These are phyloP conservation scores for Tromatobia lineatoria DNA, from an alignment of 2,888 invertebrate species.

Conservation along the genomic window DNA sequence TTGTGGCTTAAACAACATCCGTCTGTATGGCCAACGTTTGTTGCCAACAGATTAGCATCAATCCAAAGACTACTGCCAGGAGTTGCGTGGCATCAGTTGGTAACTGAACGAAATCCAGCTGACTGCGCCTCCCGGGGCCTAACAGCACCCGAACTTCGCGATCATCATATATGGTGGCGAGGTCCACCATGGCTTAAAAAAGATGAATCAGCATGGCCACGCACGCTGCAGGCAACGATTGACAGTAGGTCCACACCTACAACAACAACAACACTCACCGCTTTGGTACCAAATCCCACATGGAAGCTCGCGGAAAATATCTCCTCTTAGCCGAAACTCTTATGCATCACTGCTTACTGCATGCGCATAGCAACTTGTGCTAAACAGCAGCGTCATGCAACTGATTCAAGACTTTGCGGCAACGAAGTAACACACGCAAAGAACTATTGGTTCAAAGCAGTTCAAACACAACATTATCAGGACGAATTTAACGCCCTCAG, in stretches of 20 bases:
- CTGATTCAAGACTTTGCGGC: not conserved
- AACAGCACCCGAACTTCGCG: constrained; percentile 54
- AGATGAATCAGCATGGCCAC: constrained; percentile 41
- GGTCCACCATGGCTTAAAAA: constrained; percentile 69
- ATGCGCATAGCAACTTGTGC: constrained; percentile 9
- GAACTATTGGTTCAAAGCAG: constrained; percentile 19
- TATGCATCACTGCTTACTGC: constrained; percentile 41
- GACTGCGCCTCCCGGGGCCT: constrained; percentile 77
- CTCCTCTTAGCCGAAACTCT: constrained; percentile 28
- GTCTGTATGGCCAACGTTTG: constrained; percentile 65
- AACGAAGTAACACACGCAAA: constrained; percentile 7
- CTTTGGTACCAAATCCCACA: not conserved
- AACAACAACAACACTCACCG: not conserved
- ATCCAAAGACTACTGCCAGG: constrained; percentile 72
- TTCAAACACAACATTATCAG: constrained; percentile 9
- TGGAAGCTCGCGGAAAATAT: not conserved
- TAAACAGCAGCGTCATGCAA: not conserved
- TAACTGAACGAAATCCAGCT: constrained; percentile 74
- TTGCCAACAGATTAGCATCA: constrained; percentile 75
- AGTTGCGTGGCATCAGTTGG: constrained; percentile 73
- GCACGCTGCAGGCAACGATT: not conserved
- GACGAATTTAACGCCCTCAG: constrained; percentile 2
- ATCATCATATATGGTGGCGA: constrained; percentile 64
- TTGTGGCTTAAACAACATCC: constrained; percentile 69
- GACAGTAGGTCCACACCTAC: not conserved